Percentiles rank a stretch among this genome's conserved stretches.
Conservation (phyloP, 2,113 vertebrate genomes). For the Notiomystis cincta region DNA sequence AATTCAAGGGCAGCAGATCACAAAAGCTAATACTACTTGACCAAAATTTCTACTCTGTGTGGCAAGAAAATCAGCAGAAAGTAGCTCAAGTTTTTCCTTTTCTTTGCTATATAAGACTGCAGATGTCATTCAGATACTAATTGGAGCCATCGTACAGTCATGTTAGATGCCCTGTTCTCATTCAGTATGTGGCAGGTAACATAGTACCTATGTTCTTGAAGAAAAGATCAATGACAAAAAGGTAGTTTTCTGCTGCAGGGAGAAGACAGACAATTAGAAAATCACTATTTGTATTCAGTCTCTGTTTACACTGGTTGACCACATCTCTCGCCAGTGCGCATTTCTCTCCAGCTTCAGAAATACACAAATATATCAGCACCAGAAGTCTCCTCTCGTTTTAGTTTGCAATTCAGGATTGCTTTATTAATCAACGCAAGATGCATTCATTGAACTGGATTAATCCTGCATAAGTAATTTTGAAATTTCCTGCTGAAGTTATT, state of each 20-base stretch:
- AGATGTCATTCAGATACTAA: slow-evolving; percentile 9
- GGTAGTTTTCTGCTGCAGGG: slow-evolving; percentile 19
- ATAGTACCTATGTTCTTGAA: neutral
- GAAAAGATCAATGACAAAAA: slow-evolving; percentile 39
- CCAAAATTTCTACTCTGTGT: neutral
- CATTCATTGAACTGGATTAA: slow-evolving; percentile 82
- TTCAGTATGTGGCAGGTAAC: slow-evolving; percentile 10
- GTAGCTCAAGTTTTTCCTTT: neutral
- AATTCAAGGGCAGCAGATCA: slow-evolving; percentile 6
- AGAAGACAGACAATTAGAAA: slow-evolving; percentile 47
- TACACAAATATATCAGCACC: slow-evolving; percentile 52
- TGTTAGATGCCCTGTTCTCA: slow-evolving; percentile 9
- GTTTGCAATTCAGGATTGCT: slow-evolving; percentile 80
- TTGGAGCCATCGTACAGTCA: neutral
- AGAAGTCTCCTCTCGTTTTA: slow-evolving; percentile 67
- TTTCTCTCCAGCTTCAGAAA: slow-evolving; percentile 61
- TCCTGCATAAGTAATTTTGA: slow-evolving; percentile 83
- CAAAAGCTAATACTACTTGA: neutral
- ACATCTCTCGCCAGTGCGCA: slow-evolving; percentile 32
- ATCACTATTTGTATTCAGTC: slow-evolving; percentile 61
- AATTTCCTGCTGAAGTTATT: slow-evolving; percentile 79
- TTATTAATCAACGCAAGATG: slow-evolving; percentile 78
- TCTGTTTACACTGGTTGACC: slow-evolving; percentile 64
- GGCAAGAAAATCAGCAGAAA: neutral
- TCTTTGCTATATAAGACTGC: neutral